phyloP scores from a whole-genome alignment of 64 coral and sea anemone genomes.

The Actinia tenebrosa region DNA sequence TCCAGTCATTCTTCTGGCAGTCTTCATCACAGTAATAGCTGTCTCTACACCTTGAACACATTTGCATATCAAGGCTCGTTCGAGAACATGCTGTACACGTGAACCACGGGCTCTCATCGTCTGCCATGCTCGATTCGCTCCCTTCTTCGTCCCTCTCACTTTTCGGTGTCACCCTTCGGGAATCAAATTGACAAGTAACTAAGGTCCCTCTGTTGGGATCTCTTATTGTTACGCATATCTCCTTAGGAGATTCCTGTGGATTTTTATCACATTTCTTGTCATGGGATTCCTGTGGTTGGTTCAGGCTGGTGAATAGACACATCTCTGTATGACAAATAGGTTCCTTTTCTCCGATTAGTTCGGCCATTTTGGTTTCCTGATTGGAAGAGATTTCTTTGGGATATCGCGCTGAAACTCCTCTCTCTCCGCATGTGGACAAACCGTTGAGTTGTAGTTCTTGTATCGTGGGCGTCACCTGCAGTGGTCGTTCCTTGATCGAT shows the following conservation, averaged over 20 bases:
- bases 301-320: background rate
- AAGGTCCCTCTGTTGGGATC: background rate
- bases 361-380: conserved; percentile 15
- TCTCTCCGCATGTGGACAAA: background rate
- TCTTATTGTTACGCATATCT: background rate
- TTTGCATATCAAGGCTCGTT: conserved; percentile 8
- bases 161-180: background rate
- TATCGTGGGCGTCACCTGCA: background rate
- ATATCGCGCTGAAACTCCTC: background rate
- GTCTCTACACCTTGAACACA: conserved; percentile 17
- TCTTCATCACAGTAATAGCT: conserved; percentile 35
- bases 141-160: background rate
- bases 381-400: background rate
- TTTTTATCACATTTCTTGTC: background rate
- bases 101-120: background rate
- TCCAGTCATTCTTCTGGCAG: conserved; percentile 44
- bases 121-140: background rate
- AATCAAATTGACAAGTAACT: background rate
- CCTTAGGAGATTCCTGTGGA: background rate
- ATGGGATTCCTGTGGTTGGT: background rate
- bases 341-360: background rate
- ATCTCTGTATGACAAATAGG: conserved; percentile 9
- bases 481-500: background rate
- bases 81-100: conserved; percentile 24
- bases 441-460: background rate